Conservation (phyloP, 2,797 vertebrate species). For the Glyptemys insculpta region DNA sequence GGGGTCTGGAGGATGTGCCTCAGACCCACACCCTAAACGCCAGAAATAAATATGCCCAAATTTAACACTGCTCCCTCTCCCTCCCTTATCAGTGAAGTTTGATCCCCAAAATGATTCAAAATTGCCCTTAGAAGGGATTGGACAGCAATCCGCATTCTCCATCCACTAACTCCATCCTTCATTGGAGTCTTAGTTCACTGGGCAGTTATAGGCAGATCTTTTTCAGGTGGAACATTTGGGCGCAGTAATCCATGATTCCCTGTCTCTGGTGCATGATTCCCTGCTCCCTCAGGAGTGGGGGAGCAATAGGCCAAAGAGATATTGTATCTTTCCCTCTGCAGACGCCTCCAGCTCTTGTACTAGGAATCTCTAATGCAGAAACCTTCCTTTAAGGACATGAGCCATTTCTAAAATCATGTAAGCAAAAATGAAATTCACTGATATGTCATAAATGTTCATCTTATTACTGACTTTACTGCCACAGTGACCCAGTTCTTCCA, state of each 20-base stretch:
- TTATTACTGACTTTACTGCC: slow-evolving; percentile 14
- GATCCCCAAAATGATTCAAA: neutral
- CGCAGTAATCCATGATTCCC: neutral
- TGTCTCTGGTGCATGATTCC: neutral
- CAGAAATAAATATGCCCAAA: neutral
- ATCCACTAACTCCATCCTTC: neutral
- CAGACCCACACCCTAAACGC: slow-evolving; percentile 44
- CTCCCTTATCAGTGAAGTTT: slow-evolving; percentile 2
- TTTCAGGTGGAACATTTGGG: slow-evolving; percentile 5
- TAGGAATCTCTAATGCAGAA: slow-evolving; percentile 36
- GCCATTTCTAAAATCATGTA: slow-evolving; percentile 29
- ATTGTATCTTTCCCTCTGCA: neutral
- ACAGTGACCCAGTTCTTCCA: neutral
- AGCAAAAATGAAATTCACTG: neutral
- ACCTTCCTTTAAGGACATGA: slow-evolving; percentile 41
- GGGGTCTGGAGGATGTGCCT: neutral
- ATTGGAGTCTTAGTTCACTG: neutral
- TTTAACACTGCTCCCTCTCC: slow-evolving; percentile 15
- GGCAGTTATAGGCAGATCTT: neutral
- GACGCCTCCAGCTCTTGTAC: neutral
- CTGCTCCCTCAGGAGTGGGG: neutral
- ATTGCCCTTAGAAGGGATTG: neutral
- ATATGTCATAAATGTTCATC: neutral
- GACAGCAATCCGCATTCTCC: neutral
- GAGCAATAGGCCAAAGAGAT: neutral